A percentile compares a stretch with the other conserved stretches of the same genome.
These are phyloP conservation scores for Caenorhabditis sp. DNA, from an alignment of 2,888 invertebrate species.

Conservation along the genomic window DNA sequence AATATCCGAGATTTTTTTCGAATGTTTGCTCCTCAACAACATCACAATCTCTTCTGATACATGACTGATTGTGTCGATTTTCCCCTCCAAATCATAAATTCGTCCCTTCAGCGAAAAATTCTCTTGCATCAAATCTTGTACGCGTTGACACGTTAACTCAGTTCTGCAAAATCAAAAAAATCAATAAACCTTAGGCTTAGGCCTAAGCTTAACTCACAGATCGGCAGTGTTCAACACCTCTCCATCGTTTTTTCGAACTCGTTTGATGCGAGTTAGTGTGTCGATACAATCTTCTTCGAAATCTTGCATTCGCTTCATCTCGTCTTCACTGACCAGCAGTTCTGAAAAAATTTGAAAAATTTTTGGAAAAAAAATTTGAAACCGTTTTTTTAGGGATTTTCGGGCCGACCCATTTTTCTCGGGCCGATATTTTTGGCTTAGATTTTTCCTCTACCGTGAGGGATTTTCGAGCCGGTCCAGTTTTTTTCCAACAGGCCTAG, in stretches of 20 bases:
- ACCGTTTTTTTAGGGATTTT: too few relatives aligned
- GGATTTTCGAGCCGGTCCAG: too few relatives aligned
- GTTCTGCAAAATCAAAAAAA: conserved; percentile 41
- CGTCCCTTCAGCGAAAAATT: conserved; percentile 49
- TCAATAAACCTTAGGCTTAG: too few relatives aligned
- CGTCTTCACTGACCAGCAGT: conserved; percentile 89
- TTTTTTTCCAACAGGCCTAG: too few relatives aligned
- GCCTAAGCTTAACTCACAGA: conserved; percentile 21
- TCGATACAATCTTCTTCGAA: conserved; percentile 98
- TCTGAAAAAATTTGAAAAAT: conserved; percentile 75
- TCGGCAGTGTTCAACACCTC: conserved; percentile 22
- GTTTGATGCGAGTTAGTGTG: conserved; percentile 71
- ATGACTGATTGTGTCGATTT: conserved; percentile 37
- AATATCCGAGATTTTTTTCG: conserved; percentile 8
- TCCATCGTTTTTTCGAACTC: conserved; percentile 70
- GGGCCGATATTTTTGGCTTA: too few relatives aligned
- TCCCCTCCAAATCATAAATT: conserved; percentile 44
- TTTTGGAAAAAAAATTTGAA: background rate
- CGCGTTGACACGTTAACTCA: conserved; percentile 46
- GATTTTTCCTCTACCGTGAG: too few relatives aligned
- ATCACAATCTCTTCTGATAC: conserved; percentile 35
- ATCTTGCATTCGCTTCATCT: conserved; percentile 90
- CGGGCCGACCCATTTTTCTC: too few relatives aligned
- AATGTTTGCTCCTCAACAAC: conserved; percentile 14
- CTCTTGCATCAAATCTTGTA: conserved; percentile 54